These are phyloP conservation scores for Gobio gobio DNA, from an alignment of 2,113 vertebrate genomes.

Conservation along the genomic window DNA sequence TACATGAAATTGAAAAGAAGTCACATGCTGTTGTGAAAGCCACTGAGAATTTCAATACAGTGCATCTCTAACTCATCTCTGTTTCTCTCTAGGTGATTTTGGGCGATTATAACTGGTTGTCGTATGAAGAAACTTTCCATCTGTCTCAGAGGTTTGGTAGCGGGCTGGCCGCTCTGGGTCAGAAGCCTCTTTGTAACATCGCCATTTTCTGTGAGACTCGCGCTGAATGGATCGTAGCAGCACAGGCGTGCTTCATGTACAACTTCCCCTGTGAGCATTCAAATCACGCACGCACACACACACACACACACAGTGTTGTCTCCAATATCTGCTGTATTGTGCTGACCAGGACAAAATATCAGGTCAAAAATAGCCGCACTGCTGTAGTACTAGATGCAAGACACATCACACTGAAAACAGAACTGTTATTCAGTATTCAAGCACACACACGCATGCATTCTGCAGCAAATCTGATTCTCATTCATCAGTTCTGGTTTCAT, in stretches of 20 bases:
- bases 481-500: background rate
- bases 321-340: background rate
- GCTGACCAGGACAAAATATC: conserved; percentile 2
- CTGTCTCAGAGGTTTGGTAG: conserved; percentile 87
- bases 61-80: background rate
- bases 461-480: background rate
- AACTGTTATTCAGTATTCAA: background rate
- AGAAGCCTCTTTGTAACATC: conserved; percentile 90
- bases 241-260: conserved; percentile 96
- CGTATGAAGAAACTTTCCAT: conserved; percentile 86
- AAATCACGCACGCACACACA: background rate
- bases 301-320: background rate
- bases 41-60: background rate
- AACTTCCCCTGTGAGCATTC: conserved; percentile 91
- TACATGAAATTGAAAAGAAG: conserved; percentile 21
- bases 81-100: conserved; percentile 86
- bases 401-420: conserved; percentile 11
- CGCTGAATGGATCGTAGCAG: conserved; percentile 92
- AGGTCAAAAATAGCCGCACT: conserved; percentile 3
- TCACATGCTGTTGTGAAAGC: conserved; percentile 24
- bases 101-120: conserved; percentile 92
- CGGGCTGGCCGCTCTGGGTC: conserved; percentile 88
- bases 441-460: background rate
- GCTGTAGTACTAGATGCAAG: background rate
- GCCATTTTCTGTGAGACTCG: conserved; percentile 97